A percentile compares a stretch with the other conserved stretches of the same genome.
Evolutionary conservation across 2,888 invertebrate species (phyloP).

Genomic region (Polydrusus pterygomalis): DNA sequence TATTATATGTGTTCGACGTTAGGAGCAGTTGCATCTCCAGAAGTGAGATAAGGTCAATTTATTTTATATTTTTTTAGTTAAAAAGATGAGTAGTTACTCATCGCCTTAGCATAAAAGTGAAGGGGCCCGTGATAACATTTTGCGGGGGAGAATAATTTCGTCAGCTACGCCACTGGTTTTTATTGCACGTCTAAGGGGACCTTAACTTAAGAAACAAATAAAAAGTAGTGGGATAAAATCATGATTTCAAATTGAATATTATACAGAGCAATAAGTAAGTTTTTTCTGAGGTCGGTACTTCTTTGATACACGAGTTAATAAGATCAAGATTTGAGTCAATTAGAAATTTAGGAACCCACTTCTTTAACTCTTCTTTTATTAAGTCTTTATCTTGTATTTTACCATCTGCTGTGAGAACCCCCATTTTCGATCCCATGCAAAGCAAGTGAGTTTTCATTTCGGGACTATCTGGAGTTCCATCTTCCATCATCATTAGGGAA

Average conservation of each 20-base stretch:
- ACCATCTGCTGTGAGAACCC: slow-evolving; percentile 57
- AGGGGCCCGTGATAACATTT: too few species aligned
- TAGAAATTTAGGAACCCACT: slow-evolving; percentile 5
- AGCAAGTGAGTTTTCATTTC: slow-evolving; percentile 54
- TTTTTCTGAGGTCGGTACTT: slow-evolving; percentile 40
- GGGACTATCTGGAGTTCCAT: slow-evolving; percentile 53
- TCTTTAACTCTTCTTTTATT: slow-evolving; percentile 29
- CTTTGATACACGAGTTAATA: slow-evolving; percentile 45
- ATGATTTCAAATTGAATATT: slow-evolving; percentile 51
- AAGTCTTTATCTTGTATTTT: slow-evolving; percentile 54
- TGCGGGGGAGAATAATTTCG: too few species aligned
- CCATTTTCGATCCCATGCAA: slow-evolving; percentile 58
- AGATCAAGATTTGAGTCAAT: slow-evolving; percentile 40
- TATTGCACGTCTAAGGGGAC: too few species aligned
- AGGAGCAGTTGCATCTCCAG: too few species aligned
- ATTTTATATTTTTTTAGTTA: too few species aligned
- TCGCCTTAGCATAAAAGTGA: too few species aligned
- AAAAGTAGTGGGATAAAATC: neutral
- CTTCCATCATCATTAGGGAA: slow-evolving; percentile 51
- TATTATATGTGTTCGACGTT: too few species aligned
- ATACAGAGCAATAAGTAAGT: slow-evolving; percentile 46
- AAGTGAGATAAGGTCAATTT: too few species aligned
- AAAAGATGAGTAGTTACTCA: too few species aligned
- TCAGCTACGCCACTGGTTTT: too few species aligned
- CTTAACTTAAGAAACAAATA: neutral